phyloP scores from a whole-genome alignment of 1,140 invertebrate species.

The Choristoneura fumiferana region DNA sequence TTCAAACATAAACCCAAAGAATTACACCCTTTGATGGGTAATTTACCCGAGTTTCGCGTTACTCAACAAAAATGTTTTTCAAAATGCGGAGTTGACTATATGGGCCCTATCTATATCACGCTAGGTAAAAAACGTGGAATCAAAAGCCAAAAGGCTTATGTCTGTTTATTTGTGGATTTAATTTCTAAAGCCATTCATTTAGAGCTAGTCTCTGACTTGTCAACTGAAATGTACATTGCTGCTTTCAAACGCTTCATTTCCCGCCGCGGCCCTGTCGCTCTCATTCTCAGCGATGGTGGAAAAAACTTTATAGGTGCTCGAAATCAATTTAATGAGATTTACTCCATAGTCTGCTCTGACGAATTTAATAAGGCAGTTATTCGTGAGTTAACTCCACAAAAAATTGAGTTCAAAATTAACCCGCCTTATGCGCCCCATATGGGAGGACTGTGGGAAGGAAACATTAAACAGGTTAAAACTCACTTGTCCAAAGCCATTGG shows the following conservation, averaged over 20 bases:
- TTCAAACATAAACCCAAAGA: too few relatives aligned
- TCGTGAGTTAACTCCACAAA: neutral
- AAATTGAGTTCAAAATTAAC: too few relatives aligned
- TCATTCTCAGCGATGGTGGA: conserved; percentile 30
- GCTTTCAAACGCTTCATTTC: conserved; percentile 39
- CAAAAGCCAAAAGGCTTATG: too few relatives aligned
- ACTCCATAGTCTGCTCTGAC: neutral
- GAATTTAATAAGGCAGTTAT: neutral
- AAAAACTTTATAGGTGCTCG: conserved; percentile 27
- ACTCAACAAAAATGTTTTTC: too few relatives aligned
- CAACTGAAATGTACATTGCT: conserved; percentile 41
- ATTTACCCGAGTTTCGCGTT: too few relatives aligned
- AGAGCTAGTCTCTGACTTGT: conserved; percentile 32
- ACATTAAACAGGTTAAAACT: conserved; percentile 37
- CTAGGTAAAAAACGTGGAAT: too few relatives aligned
- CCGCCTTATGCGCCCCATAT: conserved; percentile 37
- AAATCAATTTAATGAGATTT: neutral
- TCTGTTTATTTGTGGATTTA: too few relatives aligned
- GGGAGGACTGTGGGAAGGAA: conserved; percentile 46
- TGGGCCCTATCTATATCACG: too few relatives aligned
- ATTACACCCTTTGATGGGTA: too few relatives aligned
- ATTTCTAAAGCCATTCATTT: too few relatives aligned
- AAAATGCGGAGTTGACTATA: too few relatives aligned
- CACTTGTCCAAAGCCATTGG: conserved; percentile 31
- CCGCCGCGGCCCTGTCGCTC: conserved; percentile 29